Conservation (phyloP, 2,797 vertebrate genomes). For the Salarias fasciatus region DNA sequence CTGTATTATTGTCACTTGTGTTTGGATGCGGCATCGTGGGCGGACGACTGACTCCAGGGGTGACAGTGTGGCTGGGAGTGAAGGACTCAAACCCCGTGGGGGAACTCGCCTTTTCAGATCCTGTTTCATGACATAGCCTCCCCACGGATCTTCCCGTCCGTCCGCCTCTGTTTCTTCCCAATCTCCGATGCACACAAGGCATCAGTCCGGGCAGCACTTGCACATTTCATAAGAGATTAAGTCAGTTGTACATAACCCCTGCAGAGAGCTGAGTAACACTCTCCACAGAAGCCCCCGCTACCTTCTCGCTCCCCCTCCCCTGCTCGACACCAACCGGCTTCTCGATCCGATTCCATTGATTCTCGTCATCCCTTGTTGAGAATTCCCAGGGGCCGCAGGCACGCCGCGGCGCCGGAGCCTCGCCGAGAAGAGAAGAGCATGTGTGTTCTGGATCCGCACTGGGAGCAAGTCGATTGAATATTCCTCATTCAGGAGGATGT, state of each 20-base stretch:
- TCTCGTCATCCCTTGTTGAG: constrained; percentile 28
- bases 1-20: constrained; percentile 26
- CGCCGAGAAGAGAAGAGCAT: constrained; percentile 21
- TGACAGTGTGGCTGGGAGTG: constrained; percentile 43
- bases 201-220: constrained; percentile 44
- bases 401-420: background rate
- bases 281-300: constrained; percentile 32
- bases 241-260: constrained; percentile 59
- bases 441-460: constrained; percentile 23
- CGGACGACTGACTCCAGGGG: constrained; percentile 21
- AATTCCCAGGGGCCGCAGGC: constrained; percentile 36
- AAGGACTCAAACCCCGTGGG: constrained; percentile 50
- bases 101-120: constrained; percentile 65
- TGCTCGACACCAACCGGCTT: constrained; percentile 17
- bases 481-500: constrained; percentile 17
- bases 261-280: constrained; percentile 67
- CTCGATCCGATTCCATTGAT: constrained; percentile 43
- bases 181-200: constrained; percentile 39
- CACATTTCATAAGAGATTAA: constrained; percentile 75
- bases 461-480: constrained; percentile 38
- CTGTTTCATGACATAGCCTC: constrained; percentile 57
- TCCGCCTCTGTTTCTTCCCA: constrained; percentile 25
- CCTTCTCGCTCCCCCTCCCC: constrained; percentile 8
- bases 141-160: constrained; percentile 15
- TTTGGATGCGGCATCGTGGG: constrained; percentile 32